These are phyloP conservation scores for Esox niger DNA, from an alignment of 2,113 vertebrate species.

Conservation along the genomic window DNA sequence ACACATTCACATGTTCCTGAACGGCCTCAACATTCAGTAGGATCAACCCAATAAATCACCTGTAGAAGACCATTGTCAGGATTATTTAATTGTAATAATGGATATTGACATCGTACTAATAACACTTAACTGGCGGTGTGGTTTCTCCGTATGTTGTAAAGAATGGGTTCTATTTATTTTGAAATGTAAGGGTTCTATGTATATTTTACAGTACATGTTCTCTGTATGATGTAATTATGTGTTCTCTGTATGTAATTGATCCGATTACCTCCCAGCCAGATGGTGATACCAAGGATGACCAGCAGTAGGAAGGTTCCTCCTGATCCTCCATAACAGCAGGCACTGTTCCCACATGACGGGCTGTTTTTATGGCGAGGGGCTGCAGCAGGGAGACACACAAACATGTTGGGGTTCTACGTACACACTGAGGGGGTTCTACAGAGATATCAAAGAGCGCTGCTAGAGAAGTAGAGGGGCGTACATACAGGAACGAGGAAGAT, in stretches of 20 bases:
- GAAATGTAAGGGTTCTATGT: too few species aligned
- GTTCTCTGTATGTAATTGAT: not conserved
- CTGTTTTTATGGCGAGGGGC: not conserved
- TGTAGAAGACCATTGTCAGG: too few species aligned
- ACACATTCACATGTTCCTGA: too few species aligned
- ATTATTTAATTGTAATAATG: not conserved
- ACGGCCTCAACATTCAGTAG: too few species aligned
- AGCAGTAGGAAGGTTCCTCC: constrained; percentile 9
- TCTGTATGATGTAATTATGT: too few species aligned
- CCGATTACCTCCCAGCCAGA: constrained; percentile 45
- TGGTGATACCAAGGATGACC: constrained; percentile 22
- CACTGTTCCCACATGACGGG: not conserved
- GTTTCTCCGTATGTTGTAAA: too few species aligned
- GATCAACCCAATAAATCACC: too few species aligned
- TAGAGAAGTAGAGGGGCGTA: not conserved
- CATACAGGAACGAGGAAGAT: not conserved
- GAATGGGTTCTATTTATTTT: too few species aligned
- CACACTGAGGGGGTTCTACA: too few species aligned
- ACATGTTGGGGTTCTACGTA: not conserved
- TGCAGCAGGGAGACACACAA: not conserved
- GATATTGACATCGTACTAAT: not conserved
- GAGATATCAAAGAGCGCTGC: too few species aligned
- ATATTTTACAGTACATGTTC: too few species aligned
- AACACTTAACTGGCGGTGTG: too few species aligned
- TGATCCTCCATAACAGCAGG: constrained; percentile 18